Percentiles rank a stretch among this genome's conserved stretches.
Conservation (phyloP, 2,888 invertebrate species). For the Cylindroiulus punctatus region DNA sequence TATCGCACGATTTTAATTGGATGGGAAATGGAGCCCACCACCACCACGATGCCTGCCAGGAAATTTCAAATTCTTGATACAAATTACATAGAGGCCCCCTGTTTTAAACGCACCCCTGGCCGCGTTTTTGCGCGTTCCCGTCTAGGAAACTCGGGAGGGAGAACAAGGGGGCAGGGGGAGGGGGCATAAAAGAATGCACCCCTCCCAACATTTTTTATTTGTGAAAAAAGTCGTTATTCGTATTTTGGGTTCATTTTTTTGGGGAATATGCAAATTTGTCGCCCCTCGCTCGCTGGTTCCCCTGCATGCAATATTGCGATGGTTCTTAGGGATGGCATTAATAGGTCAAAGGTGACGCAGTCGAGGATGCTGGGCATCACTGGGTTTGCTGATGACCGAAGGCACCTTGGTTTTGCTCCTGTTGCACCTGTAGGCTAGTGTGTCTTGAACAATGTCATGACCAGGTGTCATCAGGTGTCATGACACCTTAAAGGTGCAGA, state of each 20-base stretch:
- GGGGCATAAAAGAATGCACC: too few species aligned
- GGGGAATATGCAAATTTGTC: not conserved
- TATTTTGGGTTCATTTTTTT: not conserved
- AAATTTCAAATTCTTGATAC: slow-evolving; percentile 17
- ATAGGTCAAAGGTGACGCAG: not conserved
- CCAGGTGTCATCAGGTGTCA: too few species aligned
- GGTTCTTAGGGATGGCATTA: not conserved
- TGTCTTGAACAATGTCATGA: not conserved
- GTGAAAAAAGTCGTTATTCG: slow-evolving; percentile 33
- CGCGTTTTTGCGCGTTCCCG: not conserved
- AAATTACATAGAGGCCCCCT: slow-evolving; percentile 13
- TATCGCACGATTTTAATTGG: slow-evolving; percentile 35
- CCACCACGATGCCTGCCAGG: slow-evolving; percentile 24
- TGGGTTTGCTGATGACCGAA: not conserved
- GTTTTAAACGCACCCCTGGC: slow-evolving; percentile 17
- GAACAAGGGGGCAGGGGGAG: slow-evolving; percentile 30
- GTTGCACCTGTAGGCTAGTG: not conserved
- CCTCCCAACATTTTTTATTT: not conserved
- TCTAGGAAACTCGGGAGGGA: slow-evolving; percentile 1
- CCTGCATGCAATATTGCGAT: not conserved
- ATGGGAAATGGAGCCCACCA: slow-evolving; percentile 22
- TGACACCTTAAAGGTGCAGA: not conserved
- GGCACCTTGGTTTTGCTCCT: not conserved
- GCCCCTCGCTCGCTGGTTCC: not conserved
- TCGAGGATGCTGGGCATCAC: not conserved